phyloP scores from a whole-genome alignment of 1,140 invertebrate genomes.

The Drosophila nannoptera region DNA sequence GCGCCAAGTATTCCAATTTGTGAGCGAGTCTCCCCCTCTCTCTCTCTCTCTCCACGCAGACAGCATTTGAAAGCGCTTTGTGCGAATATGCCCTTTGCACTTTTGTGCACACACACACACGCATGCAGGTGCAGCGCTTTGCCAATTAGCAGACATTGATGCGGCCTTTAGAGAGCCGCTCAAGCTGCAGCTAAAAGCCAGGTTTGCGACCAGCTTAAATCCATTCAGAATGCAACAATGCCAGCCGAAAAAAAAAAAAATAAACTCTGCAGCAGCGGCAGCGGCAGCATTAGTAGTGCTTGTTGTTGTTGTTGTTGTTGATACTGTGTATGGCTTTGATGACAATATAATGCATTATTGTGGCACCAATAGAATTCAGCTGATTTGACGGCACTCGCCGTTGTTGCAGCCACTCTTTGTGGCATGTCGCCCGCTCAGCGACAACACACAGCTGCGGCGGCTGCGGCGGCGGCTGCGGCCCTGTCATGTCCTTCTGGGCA shows the following conservation, averaged over 20 bases:
- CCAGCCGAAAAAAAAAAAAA: background rate
- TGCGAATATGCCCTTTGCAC: too few species aligned
- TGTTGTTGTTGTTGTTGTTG: constrained; percentile 14
- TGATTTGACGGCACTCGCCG: constrained; percentile 46
- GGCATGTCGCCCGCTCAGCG: background rate
- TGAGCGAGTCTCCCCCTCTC: too few species aligned
- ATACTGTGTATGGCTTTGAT: constrained; percentile 33
- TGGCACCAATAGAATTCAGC: constrained; percentile 47
- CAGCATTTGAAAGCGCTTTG: too few species aligned
- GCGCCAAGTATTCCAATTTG: too few species aligned
- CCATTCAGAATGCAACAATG: constrained; percentile 10
- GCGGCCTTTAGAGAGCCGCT: constrained; percentile 30
- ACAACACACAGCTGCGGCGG: constrained; percentile 16
- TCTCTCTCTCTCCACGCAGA: too few species aligned
- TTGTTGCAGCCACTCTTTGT: constrained; percentile 2
- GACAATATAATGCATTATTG: constrained; percentile 50
- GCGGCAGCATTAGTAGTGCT: too few species aligned
- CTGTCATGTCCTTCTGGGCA: constrained; percentile 1
- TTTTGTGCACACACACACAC: background rate
- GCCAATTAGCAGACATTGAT: constrained; percentile 56
- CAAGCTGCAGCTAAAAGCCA: background rate
- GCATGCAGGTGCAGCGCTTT: constrained; percentile 19
- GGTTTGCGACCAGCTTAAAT: constrained; percentile 9
- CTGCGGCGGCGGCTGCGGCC: too few species aligned
- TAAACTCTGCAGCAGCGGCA: background rate